Conservation (phyloP, 2,888 invertebrate genomes). For the Hydroisotoma schaefferi region DNA sequence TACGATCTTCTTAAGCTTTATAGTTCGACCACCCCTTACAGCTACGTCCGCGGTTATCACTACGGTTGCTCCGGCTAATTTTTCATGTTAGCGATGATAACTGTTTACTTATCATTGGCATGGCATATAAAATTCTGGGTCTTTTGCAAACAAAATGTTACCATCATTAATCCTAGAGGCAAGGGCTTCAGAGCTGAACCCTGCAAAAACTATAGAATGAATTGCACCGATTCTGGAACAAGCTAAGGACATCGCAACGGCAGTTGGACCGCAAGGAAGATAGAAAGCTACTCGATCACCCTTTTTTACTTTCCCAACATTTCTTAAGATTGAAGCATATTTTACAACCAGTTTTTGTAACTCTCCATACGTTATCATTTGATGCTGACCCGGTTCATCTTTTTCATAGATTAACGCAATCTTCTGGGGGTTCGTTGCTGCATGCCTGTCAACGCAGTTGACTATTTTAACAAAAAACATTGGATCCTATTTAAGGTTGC, state of each 20-base stretch:
- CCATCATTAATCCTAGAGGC: slow-evolving; percentile 54
- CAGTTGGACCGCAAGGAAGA: slow-evolving; percentile 54
- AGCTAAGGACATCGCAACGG: slow-evolving; percentile 55
- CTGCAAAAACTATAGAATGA: slow-evolving; percentile 57
- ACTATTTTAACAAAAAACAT: slow-evolving; percentile 21
- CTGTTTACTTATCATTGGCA: background rate
- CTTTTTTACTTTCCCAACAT: slow-evolving; percentile 50
- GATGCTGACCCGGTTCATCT: slow-evolving; percentile 54
- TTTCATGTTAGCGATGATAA: background rate
- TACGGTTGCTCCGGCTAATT: slow-evolving; percentile 53
- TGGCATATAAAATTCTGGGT: background rate
- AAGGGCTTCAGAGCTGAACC: slow-evolving; percentile 56
- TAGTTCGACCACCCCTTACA: slow-evolving; percentile 53
- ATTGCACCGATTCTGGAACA: slow-evolving; percentile 57
- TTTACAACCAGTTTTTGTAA: slow-evolving; percentile 33
- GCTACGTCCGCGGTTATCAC: slow-evolving; percentile 55
- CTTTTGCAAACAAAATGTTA: slow-evolving; percentile 17
- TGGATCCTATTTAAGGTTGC: background rate
- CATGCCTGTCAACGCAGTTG: slow-evolving; percentile 47
- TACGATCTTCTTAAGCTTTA: slow-evolving; percentile 54
- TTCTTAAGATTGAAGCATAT: slow-evolving; percentile 42
- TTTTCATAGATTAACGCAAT: slow-evolving; percentile 56
- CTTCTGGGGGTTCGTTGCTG: slow-evolving; percentile 38
- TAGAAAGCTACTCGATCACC: slow-evolving; percentile 56
- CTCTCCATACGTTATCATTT: slow-evolving; percentile 49